Percentiles rank a stretch among this genome's conserved stretches.
These are phyloP conservation scores for Apocheima hispidaria DNA, from an alignment of 2,888 invertebrate genomes.

Conservation along the genomic window DNA sequence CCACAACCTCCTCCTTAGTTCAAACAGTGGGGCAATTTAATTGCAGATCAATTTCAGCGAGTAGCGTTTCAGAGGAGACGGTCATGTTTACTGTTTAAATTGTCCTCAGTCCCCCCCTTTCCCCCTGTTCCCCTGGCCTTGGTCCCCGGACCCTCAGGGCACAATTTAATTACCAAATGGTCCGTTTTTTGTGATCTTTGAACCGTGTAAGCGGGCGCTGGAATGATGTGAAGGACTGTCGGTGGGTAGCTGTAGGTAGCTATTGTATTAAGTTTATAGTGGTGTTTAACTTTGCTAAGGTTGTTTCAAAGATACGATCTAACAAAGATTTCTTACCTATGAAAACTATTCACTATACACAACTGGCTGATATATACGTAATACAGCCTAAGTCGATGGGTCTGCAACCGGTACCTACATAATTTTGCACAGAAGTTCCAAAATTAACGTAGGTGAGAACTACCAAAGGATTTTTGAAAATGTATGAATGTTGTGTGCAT, in stretches of 20 bases:
- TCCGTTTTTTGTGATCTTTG: constrained; percentile 73
- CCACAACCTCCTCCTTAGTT: constrained; percentile 18
- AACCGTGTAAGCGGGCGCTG: constrained; percentile 57
- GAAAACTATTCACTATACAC: no score
- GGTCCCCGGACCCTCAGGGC: constrained; percentile 52
- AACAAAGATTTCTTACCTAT: background rate
- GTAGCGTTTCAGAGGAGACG: constrained; percentile 50
- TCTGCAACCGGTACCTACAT: no score
- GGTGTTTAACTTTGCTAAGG: background rate
- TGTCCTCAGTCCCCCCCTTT: constrained; percentile 57
- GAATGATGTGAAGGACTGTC: constrained; percentile 47
- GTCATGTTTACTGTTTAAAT: constrained; percentile 70
- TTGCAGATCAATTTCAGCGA: constrained; percentile 60
- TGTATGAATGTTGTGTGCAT: no score
- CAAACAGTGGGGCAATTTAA: constrained; percentile 47
- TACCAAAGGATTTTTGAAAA: no score
- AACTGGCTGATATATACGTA: no score
- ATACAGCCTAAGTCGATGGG: no score
- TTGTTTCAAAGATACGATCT: background rate
- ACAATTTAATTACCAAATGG: constrained; percentile 82
- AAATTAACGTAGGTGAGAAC: no score
- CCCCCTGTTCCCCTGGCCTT: constrained; percentile 35
- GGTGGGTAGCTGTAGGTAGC: background rate
- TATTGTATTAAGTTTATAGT: background rate
- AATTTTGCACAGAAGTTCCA: no score